Evolutionary conservation across 2,797 vertebrate species (phyloP).

Genomic region (Betta splendens): DNA sequence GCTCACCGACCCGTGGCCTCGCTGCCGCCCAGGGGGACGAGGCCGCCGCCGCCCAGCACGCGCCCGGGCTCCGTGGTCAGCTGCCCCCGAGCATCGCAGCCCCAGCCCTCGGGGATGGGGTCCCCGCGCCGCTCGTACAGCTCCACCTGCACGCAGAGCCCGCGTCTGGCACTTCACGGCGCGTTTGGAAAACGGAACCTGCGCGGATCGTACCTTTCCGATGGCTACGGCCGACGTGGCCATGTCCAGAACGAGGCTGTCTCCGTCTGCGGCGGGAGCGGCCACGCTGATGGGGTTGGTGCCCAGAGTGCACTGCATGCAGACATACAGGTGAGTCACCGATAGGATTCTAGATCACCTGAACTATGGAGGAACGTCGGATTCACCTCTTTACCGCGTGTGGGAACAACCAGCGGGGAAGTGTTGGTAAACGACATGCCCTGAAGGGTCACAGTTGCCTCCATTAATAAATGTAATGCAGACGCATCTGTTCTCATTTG

Average conservation of each 20-base stretch:
- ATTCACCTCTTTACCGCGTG: constrained; percentile 78
- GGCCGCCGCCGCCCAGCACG: constrained; percentile 77
- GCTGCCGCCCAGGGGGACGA: constrained; percentile 79
- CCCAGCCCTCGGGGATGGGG: constrained; percentile 81
- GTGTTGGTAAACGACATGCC: constrained; percentile 84
- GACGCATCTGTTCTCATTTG: too few relatives aligned
- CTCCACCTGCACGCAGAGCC: constrained; percentile 78
- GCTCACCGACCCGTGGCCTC: constrained; percentile 78
- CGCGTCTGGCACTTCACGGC: too few relatives aligned
- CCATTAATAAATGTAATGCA: too few relatives aligned
- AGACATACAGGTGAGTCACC: constrained; percentile 5
- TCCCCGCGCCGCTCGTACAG: constrained; percentile 72
- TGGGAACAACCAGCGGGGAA: constrained; percentile 82
- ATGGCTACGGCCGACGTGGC: constrained; percentile 82
- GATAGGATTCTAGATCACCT: too few relatives aligned
- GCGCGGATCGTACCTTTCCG: constrained; percentile 79
- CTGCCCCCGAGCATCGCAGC: constrained; percentile 75
- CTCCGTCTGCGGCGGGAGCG: constrained; percentile 74
- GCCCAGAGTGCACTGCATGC: constrained; percentile 78
- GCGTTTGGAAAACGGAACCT: background rate
- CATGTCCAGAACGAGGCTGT: constrained; percentile 84
- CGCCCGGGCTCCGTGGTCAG: constrained; percentile 66
- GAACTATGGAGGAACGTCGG: background rate
- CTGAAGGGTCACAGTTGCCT: constrained; percentile 53
- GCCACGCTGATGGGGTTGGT: constrained; percentile 83